Percentiles rank a stretch among this genome's conserved stretches.
Evolutionary conservation across 92 coral and sea anemone genomes (phyloP).

Genomic region (Epizoanthus stellaris): DNA sequence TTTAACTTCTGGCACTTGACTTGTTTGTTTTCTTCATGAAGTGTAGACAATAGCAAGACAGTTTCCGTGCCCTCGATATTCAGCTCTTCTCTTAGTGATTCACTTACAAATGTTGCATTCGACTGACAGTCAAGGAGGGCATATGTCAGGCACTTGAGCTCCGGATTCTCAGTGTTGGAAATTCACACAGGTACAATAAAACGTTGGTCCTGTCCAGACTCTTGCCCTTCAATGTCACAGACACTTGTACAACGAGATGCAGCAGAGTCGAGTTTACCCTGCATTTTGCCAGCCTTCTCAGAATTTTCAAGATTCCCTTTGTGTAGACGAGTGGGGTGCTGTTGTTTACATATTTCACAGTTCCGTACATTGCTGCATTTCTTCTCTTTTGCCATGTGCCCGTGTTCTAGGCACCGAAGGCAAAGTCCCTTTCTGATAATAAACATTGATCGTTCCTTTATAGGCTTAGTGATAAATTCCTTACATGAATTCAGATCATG

Average conservation of each 20-base stretch:
- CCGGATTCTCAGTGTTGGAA: conserved; percentile 23
- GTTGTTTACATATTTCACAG: conserved; percentile 49
- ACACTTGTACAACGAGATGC: conserved; percentile 34
- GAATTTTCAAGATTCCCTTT: not conserved
- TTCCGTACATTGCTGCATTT: conserved; percentile 46
- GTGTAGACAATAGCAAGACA: conserved; percentile 50
- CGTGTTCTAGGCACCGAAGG: conserved; percentile 50
- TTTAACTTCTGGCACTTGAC: conserved; percentile 47
- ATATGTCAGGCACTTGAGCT: conserved; percentile 47
- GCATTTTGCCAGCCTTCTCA: not conserved
- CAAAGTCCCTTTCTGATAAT: conserved; percentile 63
- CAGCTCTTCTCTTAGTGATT: not conserved
- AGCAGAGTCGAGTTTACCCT: not conserved
- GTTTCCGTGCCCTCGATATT: too few species aligned
- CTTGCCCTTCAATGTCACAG: conserved; percentile 53
- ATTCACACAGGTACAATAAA: conserved; percentile 58
- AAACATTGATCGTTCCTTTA: conserved; percentile 41
- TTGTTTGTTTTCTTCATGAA: conserved; percentile 59
- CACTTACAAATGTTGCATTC: conserved; percentile 64
- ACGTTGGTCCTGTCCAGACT: conserved; percentile 54
- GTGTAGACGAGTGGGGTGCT: conserved; percentile 60
- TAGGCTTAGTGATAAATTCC: conserved; percentile 32
- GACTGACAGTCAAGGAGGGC: conserved; percentile 65
- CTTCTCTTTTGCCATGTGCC: conserved; percentile 60
- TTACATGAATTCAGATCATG: conserved; percentile 50